Evolutionary conservation across 2,113 vertebrate species (phyloP).

Genomic region (Macrotus californicus): DNA sequence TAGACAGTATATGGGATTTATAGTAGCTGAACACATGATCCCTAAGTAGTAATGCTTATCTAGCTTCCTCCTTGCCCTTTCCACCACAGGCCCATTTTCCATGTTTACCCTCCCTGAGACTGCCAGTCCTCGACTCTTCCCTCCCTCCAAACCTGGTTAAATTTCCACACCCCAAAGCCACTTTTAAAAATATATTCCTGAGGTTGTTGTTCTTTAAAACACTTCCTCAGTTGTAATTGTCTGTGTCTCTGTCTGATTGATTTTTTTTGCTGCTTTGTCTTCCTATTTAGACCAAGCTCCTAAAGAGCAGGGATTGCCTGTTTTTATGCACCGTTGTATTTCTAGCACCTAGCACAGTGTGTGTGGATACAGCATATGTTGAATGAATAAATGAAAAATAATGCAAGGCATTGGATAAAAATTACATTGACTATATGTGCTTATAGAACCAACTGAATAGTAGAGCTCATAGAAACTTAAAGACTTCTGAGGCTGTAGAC

Average conservation of each 20-base stretch:
- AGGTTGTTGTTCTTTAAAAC: background rate
- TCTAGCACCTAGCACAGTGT: background rate
- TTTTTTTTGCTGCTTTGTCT: background rate
- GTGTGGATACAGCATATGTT: background rate
- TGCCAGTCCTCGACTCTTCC: background rate
- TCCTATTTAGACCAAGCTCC: background rate
- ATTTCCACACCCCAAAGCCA: background rate
- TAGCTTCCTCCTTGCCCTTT: background rate
- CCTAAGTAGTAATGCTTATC: background rate
- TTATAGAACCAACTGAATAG: background rate
- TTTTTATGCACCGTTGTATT: background rate
- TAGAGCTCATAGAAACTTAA: background rate
- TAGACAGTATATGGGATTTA: background rate
- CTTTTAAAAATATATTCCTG: background rate
- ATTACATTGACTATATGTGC: background rate
- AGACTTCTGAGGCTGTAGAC: background rate
- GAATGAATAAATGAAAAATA: background rate
- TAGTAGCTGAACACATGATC: background rate
- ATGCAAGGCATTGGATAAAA: background rate
- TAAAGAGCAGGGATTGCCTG: background rate
- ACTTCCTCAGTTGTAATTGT: background rate
- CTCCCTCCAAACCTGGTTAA: background rate
- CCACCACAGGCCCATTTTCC: background rate
- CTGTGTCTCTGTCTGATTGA: background rate
- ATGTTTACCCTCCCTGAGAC: background rate